Percentiles rank a stretch among this genome's conserved stretches.
Conservation (phyloP, 2,797 vertebrate species). For the Gila robusta region DNA sequence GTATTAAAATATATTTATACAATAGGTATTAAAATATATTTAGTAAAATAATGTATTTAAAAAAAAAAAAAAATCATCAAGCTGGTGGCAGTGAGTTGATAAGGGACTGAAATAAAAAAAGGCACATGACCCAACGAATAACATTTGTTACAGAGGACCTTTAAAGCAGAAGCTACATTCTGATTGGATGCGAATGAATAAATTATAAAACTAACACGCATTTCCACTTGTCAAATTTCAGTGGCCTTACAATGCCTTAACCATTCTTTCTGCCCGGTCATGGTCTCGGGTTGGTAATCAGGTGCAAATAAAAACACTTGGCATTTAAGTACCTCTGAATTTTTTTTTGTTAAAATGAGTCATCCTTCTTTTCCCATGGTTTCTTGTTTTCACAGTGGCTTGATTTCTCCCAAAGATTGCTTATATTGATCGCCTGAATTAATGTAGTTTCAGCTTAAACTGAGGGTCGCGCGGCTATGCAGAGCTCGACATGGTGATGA, state of each 20-base stretch:
- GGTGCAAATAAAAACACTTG: constrained; percentile 56
- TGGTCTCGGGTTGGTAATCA: neutral
- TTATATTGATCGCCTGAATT: constrained; percentile 83
- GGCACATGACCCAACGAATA: neutral
- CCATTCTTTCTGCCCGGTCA: neutral
- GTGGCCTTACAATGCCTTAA: neutral
- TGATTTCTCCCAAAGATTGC: constrained; percentile 84
- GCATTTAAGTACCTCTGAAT: constrained; percentile 73
- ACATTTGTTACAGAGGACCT: neutral
- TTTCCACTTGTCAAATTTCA: neutral
- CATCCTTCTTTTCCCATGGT: constrained; percentile 70
- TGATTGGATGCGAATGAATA: neutral
- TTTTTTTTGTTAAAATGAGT: constrained; percentile 65
- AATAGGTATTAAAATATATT: neutral
- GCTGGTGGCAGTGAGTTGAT: neutral
- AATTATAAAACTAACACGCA: neutral
- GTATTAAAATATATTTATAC: neutral
- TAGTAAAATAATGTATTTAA: neutral
- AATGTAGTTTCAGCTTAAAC: constrained; percentile 82
- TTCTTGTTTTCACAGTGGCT: constrained; percentile 71
- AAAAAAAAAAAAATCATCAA: neutral
- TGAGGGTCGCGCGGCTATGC: constrained; percentile 75
- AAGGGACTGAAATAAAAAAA: neutral
- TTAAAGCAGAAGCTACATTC: neutral
- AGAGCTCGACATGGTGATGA: constrained; percentile 81